Conservation (phyloP, 2,797 vertebrate genomes). For the Limosa lapponica region DNA sequence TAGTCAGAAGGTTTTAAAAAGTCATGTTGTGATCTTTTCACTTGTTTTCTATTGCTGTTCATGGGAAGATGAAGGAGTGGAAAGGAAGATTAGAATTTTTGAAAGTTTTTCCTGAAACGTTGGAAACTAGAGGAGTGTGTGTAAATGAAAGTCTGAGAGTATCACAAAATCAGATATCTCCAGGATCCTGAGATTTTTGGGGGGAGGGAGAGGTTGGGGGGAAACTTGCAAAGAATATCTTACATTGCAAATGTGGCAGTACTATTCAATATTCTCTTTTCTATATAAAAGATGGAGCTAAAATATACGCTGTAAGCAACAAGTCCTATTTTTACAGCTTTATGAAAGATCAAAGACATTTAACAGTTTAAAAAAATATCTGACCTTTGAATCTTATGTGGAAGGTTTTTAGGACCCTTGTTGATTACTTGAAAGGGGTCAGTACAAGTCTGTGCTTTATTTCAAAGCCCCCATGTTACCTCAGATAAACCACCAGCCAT, state of each 20-base stretch:
- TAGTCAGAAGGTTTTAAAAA: not conserved
- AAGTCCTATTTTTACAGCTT: not conserved
- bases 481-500: not conserved
- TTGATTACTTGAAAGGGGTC: not conserved
- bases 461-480: not conserved
- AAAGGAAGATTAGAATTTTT: not conserved
- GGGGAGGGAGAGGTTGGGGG: too few relatives aligned
- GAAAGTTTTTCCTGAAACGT: not conserved
- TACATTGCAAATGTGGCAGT: not conserved
- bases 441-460: not conserved
- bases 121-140: not conserved
- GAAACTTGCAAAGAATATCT: not conserved
- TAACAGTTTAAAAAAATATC: not conserved
- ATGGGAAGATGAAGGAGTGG: not conserved
- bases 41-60: not conserved
- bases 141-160: not conserved
- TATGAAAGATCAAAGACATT: not conserved
- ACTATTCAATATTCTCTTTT: not conserved
- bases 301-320: not conserved
- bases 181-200: not conserved
- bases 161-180: not conserved
- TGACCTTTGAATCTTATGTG: not conserved
- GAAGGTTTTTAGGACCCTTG: not conserved
- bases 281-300: not conserved
- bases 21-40: not conserved